Percentiles rank a stretch among this genome's conserved stretches.
Evolutionary conservation across 2,113 vertebrate genomes (phyloP).

Genomic region (Nycticebus coucang): DNA sequence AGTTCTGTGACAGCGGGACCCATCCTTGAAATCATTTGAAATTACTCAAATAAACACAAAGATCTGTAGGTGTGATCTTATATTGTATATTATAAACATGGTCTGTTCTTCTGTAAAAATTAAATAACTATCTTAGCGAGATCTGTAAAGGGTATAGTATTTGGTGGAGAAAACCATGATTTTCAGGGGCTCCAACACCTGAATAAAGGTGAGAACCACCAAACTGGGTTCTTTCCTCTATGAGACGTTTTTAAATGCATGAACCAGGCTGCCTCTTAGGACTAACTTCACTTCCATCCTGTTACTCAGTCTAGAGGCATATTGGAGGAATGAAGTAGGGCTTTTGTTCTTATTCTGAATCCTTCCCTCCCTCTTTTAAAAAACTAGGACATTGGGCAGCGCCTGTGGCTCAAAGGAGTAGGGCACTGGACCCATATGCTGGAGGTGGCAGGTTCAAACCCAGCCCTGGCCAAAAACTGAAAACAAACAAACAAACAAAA

Average conservation of each 20-base stretch:
- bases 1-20: not conserved
- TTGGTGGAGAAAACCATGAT: not conserved
- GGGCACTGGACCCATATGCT: too few species aligned
- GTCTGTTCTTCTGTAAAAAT: not conserved
- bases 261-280: not conserved
- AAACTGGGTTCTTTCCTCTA: not conserved
- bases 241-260: not conserved
- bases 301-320: not conserved
- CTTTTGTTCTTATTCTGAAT: slow-evolving; percentile 26
- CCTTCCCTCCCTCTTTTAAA: not conserved
- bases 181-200: not conserved
- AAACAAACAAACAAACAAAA: not conserved
- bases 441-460: too few species aligned
- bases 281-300: not conserved
- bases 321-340: not conserved
- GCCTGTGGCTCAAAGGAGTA: too few species aligned
- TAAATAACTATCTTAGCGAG: not conserved
- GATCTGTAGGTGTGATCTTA: not conserved
- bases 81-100: not conserved
- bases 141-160: not conserved
- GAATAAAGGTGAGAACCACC: not conserved
- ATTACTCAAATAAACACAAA: not conserved
- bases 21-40: not conserved
- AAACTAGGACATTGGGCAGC: not conserved
- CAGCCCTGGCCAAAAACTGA: too few species aligned